Evolutionary conservation across 2,113 vertebrate genomes (phyloP).

Genomic region (Pogona vitticeps): DNA sequence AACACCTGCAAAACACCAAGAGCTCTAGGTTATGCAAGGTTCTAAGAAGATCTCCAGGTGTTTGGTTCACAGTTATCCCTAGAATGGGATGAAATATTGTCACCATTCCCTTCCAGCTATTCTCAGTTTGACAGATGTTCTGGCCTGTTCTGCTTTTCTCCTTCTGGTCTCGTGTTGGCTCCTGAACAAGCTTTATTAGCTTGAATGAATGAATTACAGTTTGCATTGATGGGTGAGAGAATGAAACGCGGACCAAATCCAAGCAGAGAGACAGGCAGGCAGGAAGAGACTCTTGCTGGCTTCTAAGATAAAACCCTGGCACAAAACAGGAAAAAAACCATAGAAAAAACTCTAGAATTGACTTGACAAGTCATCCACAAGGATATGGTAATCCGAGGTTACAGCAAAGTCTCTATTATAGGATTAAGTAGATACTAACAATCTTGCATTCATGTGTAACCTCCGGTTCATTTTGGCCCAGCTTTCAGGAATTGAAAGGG

Average conservation of each 20-base stretch:
- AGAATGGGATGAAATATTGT: neutral
- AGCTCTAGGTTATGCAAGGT: neutral
- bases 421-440: constrained; percentile 21
- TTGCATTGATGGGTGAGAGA: neutral
- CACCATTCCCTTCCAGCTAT: neutral
- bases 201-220: neutral
- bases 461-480: constrained; percentile 13
- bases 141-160: neutral
- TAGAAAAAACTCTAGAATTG: neutral
- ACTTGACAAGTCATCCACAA: neutral
- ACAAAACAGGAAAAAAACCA: neutral
- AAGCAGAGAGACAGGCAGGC: neutral
- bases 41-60: neutral
- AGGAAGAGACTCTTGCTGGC: neutral
- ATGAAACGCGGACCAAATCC: neutral
- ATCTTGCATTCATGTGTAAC: neutral
- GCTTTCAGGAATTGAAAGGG: constrained; percentile 1
- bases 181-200: neutral
- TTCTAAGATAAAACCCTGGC: neutral
- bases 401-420: constrained; percentile 4
- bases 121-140: constrained; percentile 16
- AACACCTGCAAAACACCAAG: constrained; percentile 70
- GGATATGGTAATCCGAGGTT: neutral
- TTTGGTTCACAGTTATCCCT: neutral
- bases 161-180: neutral